Percentiles rank a stretch among this genome's conserved stretches.
Conservation (phyloP, 2,797 vertebrate species). For the Chelon auratus region DNA sequence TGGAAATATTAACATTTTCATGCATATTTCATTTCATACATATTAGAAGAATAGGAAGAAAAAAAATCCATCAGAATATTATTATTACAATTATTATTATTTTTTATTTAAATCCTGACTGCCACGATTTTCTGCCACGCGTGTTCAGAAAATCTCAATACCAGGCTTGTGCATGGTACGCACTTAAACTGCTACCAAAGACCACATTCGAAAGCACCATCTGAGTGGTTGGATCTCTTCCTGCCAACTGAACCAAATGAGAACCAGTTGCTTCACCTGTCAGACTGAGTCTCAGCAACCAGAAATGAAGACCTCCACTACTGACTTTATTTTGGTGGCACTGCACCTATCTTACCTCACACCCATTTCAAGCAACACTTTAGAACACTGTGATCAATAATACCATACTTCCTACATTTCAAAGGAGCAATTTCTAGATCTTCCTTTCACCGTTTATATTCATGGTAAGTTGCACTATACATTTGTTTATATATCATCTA, state of each 20-base stretch:
- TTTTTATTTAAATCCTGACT: no score
- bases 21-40: no score
- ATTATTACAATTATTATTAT: no score
- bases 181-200: no score
- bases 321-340: constrained; percentile 13
- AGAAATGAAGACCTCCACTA: constrained; percentile 26
- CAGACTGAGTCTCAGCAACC: not conserved
- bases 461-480: constrained; percentile 47
- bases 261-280: constrained; percentile 46
- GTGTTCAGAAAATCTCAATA: no score
- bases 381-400: not conserved
- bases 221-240: not conserved
- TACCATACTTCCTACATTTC: constrained; percentile 57
- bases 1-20: no score
- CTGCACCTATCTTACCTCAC: constrained; percentile 11
- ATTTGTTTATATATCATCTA: no score
- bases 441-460: constrained; percentile 58
- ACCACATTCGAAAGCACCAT: no score
- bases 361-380: not conserved
- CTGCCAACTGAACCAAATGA: constrained; percentile 45
- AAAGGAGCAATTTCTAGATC: constrained; percentile 48
- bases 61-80: no score
- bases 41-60: no score
- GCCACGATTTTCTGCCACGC: no score
- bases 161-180: no score